These are phyloP conservation scores for Dorcus parallelipipedus DNA, from an alignment of 2,888 invertebrate genomes.

Conservation along the genomic window DNA sequence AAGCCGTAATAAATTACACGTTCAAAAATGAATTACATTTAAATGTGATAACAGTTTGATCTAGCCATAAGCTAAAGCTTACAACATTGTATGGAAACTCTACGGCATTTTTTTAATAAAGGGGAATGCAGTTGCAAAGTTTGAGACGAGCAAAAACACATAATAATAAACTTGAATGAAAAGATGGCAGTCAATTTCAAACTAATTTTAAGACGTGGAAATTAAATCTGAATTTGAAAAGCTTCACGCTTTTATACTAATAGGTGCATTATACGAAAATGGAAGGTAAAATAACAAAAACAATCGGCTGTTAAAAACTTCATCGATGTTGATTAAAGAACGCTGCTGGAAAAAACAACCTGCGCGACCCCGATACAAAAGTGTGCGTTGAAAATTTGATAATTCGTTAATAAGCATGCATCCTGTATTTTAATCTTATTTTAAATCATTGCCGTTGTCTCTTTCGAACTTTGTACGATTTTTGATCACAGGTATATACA, in stretches of 20 bases:
- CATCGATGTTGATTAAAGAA: constrained; percentile 28
- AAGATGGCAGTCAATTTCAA: constrained; percentile 11
- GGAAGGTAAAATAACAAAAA: constrained; percentile 28
- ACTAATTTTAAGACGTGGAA: constrained; percentile 21
- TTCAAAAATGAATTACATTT: too few relatives aligned
- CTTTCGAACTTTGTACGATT: too few relatives aligned
- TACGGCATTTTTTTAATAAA: too few relatives aligned
- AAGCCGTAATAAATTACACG: too few relatives aligned
- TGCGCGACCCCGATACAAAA: constrained; percentile 25
- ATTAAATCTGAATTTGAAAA: constrained; percentile 23
- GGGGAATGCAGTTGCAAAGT: neutral
- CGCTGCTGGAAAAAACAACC: constrained; percentile 11
- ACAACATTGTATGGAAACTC: too few relatives aligned
- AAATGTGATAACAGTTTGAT: too few relatives aligned
- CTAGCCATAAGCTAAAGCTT: too few relatives aligned
- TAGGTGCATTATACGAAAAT: constrained; percentile 19
- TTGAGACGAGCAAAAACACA: neutral
- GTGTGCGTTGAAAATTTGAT: constrained; percentile 48
- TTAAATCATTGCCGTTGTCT: neutral
- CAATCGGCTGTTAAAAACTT: constrained; percentile 30
- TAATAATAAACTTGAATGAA: neutral
- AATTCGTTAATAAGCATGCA: constrained; percentile 45
- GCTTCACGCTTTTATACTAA: constrained; percentile 24
- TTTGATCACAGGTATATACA: too few relatives aligned
- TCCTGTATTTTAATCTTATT: constrained; percentile 33